Conservation (phyloP, 2,888 invertebrate genomes). For the Ligdia adustata region DNA sequence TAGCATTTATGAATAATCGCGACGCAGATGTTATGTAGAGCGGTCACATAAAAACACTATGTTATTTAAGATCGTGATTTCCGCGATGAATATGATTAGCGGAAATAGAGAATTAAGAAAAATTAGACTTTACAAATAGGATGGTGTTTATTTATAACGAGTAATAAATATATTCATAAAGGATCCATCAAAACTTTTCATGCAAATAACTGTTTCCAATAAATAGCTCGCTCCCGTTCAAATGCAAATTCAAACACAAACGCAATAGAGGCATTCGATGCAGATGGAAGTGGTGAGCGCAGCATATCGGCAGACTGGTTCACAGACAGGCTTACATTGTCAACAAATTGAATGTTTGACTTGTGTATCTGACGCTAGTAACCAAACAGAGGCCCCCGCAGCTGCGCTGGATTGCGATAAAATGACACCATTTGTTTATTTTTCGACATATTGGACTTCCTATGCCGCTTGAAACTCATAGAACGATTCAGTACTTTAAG, state of each 20-base stretch:
- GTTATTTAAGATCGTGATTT: constrained; percentile 5
- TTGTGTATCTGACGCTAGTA: constrained; percentile 27
- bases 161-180: neutral
- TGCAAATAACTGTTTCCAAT: too few relatives aligned
- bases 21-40: constrained; percentile 16
- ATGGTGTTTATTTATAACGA: too few relatives aligned
- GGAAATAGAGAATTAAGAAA: too few relatives aligned
- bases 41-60: constrained; percentile 8
- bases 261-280: constrained; percentile 11
- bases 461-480: constrained; percentile 20
- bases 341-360: constrained; percentile 47
- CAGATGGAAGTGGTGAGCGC: constrained; percentile 26
- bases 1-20: constrained; percentile 19
- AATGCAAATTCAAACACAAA: constrained; percentile 5
- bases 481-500: too few relatives aligned
- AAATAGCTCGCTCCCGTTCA: neutral
- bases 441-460: constrained; percentile 43
- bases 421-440: constrained; percentile 44
- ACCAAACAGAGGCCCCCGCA: constrained; percentile 31
- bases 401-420: constrained; percentile 45
- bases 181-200: neutral
- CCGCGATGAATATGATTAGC: too few relatives aligned
- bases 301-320: constrained; percentile 27
- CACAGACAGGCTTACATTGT: constrained; percentile 41
- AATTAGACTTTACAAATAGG: too few relatives aligned